Percentiles rank a stretch among this genome's conserved stretches.
Conservation (phyloP, 2,797 vertebrate species). For the Ctenosaura bakeri region DNA sequence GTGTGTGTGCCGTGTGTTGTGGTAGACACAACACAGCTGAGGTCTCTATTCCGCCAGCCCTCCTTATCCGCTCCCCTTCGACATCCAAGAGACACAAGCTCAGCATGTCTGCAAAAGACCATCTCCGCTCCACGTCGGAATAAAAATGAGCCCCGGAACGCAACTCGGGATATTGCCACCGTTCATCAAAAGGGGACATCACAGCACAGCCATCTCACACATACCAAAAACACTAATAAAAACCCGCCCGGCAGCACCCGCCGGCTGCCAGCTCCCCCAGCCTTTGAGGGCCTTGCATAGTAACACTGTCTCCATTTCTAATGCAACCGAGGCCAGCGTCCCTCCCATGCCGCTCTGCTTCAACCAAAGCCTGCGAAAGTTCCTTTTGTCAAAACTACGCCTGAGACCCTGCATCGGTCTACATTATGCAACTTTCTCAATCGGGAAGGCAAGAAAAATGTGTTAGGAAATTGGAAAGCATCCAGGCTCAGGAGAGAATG, state of each 20-base stretch:
- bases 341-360: too few relatives aligned
- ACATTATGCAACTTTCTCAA: too few relatives aligned
- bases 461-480: too few relatives aligned
- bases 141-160: conserved; percentile 67
- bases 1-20: neutral
- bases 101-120: conserved; percentile 62
- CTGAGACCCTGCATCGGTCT: too few relatives aligned
- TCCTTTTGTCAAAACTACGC: neutral
- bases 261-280: neutral
- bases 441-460: too few relatives aligned
- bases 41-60: neutral
- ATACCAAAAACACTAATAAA: conserved; percentile 48
- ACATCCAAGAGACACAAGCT: conserved; percentile 48
- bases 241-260: conserved; percentile 41
- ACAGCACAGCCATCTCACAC: conserved; percentile 26
- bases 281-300: neutral
- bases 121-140: conserved; percentile 57
- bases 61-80: conserved; percentile 5
- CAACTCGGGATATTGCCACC: conserved; percentile 60
- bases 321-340: neutral
- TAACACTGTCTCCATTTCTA: neutral
- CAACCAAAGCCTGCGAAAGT: too few relatives aligned
- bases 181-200: conserved; percentile 65
- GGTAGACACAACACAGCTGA: too few relatives aligned
- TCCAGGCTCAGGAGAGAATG: too few relatives aligned